Conservation (phyloP, 2,888 invertebrate genomes). For the Spisula solida region DNA sequence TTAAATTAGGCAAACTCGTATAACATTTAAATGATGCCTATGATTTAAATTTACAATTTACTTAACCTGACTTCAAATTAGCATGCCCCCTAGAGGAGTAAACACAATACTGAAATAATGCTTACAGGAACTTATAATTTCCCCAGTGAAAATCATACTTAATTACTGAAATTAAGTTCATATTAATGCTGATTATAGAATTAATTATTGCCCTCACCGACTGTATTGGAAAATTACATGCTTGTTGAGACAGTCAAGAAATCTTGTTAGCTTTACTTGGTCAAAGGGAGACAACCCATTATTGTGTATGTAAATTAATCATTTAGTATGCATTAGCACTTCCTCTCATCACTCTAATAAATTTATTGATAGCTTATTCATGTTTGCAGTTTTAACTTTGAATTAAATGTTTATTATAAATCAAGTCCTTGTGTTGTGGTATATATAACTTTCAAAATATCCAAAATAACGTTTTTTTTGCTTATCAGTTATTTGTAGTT, state of each 20-base stretch:
- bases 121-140: no score
- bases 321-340: neutral
- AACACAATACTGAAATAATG: no score
- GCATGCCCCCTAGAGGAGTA: no score
- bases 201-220: no score
- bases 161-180: no score
- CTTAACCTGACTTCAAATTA: neutral
- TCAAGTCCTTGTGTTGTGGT: neutral
- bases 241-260: neutral
- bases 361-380: constrained; percentile 4
- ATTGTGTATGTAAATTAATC: neutral
- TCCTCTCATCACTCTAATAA: neutral
- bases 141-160: no score
- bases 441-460: neutral
- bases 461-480: constrained; percentile 1
- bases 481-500: neutral
- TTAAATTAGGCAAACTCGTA: neutral
- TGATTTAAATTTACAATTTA: neutral
- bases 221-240: no score
- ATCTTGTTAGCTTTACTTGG: neutral
- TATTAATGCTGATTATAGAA: no score
- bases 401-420: neutral
- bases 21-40: neutral
- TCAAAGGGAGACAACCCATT: constrained; percentile 6
- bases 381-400: neutral